Conservation (phyloP, 2,113 vertebrate species). For the Synodontis membranacea region DNA sequence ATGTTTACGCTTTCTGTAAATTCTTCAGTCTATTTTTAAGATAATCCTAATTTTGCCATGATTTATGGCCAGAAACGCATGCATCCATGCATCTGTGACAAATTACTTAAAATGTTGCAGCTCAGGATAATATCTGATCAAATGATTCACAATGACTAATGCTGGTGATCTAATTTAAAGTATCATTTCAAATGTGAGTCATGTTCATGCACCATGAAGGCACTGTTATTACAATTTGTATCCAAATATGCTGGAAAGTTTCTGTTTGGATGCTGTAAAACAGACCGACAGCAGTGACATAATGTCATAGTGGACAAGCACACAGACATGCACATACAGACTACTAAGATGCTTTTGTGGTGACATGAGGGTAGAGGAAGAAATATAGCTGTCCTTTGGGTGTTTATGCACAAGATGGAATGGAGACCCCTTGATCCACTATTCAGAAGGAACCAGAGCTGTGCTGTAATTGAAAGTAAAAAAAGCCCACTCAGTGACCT, state of each 20-base stretch:
- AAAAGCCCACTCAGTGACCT: conserved; percentile 45
- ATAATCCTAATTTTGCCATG: not conserved
- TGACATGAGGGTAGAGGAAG: conserved; percentile 44
- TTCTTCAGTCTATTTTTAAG: not conserved
- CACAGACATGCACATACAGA: conserved; percentile 7
- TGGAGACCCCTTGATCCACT: conserved; percentile 41
- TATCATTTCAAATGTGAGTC: not conserved
- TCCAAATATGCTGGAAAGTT: not conserved
- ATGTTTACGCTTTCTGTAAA: not conserved
- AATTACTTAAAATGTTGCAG: conserved; percentile 6
- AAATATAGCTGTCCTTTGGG: conserved; percentile 47
- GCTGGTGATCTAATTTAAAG: not conserved
- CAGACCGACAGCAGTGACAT: not conserved
- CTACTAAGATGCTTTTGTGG: conserved; percentile 42
- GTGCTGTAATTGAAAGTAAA: conserved; percentile 43
- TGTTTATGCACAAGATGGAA: conserved; percentile 43
- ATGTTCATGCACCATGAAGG: not conserved
- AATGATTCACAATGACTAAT: conserved; percentile 9
- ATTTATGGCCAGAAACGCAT: not conserved
- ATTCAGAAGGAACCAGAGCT: conserved; percentile 45
- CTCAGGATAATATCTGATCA: conserved; percentile 19
- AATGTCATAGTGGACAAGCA: not conserved
- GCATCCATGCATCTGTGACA: conserved; percentile 15
- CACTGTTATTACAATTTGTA: not conserved
- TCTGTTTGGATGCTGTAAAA: conserved; percentile 1